Evolutionary conservation across 1,140 invertebrate species (phyloP).

Genomic region (Harlomillsia oculata): DNA sequence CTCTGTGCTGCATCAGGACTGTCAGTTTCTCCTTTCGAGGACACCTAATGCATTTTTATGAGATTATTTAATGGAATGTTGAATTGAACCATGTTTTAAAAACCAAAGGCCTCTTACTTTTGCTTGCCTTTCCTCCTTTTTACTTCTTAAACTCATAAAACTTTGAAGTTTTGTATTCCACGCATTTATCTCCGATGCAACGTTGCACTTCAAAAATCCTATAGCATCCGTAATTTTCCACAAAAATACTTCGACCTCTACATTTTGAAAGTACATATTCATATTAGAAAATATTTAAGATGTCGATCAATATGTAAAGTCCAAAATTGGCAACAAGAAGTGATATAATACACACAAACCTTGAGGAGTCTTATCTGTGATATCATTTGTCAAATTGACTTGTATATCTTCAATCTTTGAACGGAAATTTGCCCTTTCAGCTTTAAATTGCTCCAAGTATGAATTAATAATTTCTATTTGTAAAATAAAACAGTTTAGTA

Average conservation of each 20-base stretch:
- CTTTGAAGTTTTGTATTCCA: constrained; percentile 57
- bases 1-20: background rate
- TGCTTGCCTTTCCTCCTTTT: constrained; percentile 45
- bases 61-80: too few species aligned
- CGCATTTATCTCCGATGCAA: constrained; percentile 52
- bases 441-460: constrained; percentile 50
- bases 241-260: constrained; percentile 36
- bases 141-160: constrained; percentile 43
- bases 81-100: too few species aligned
- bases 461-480: constrained; percentile 35
- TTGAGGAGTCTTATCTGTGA: too few species aligned
- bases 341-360: too few species aligned
- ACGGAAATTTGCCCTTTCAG: constrained; percentile 60
- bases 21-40: too few species aligned
- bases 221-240: constrained; percentile 53
- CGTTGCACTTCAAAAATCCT: constrained; percentile 52
- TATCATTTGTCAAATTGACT: constrained; percentile 49
- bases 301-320: background rate
- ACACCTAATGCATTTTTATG: too few species aligned
- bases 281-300: background rate
- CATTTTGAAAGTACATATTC: background rate
- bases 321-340: too few species aligned
- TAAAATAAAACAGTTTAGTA: background rate
- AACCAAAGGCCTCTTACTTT: constrained; percentile 33
- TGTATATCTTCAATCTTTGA: constrained; percentile 65